A percentile compares a stretch with the other conserved stretches of the same genome.
Evolutionary conservation across 2,888 invertebrate species (phyloP).

Genomic region (Cataglyphis altisquamis): DNA sequence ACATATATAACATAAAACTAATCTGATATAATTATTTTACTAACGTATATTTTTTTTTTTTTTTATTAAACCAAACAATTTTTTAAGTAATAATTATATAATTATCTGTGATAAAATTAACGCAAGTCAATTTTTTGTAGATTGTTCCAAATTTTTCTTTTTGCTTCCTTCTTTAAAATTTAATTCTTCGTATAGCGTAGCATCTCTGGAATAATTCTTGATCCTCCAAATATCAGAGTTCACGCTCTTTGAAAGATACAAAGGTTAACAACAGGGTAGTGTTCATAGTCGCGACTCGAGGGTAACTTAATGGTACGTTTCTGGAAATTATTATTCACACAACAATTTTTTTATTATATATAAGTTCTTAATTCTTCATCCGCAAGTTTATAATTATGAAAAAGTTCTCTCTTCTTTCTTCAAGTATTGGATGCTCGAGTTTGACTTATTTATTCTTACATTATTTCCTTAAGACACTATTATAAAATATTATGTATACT

Average conservation of each 20-base stretch:
- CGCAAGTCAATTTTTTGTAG: background rate
- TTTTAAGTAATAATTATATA: background rate
- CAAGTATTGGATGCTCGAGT: background rate
- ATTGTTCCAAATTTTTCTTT: background rate
- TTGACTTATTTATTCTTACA: constrained; percentile 20
- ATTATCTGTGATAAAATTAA: background rate
- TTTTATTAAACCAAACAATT: background rate
- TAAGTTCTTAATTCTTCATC: background rate
- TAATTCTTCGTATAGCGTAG: background rate
- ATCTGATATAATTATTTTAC: constrained; percentile 2
- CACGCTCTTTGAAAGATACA: constrained; percentile 20
- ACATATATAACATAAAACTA: background rate
- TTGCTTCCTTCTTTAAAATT: background rate
- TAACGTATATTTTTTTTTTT: background rate
- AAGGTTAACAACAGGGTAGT: background rate
- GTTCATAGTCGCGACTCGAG: background rate
- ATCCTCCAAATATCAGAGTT: constrained; percentile 28
- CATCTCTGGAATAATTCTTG: background rate
- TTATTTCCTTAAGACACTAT: background rate
- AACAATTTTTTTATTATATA: constrained; percentile 1
- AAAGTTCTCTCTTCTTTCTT: background rate
- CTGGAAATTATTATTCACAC: constrained; percentile 14
- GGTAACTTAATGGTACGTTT: background rate
- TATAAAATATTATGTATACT: background rate
- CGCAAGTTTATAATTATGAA: background rate